Evolutionary conservation across 2,113 vertebrate genomes (phyloP).

Genomic region (Hippocampus guttulatus): DNA sequence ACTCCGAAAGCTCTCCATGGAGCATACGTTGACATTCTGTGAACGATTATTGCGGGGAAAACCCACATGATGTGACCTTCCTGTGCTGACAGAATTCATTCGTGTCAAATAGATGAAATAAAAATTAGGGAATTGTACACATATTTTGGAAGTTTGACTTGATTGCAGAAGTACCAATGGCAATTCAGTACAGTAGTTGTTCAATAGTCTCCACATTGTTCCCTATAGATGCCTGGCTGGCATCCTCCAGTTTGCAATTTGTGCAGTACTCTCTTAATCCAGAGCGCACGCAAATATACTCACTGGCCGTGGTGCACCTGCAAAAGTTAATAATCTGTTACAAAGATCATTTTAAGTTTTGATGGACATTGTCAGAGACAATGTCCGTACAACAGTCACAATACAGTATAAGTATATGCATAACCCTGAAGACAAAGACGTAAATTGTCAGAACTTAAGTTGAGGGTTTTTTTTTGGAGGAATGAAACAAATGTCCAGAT

Average conservation of each 20-base stretch:
- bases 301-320: no score
- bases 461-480: no score
- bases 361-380: no score
- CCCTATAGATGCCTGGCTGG: background rate
- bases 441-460: no score
- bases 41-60: constrained; percentile 22
- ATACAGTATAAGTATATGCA: no score
- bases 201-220: background rate
- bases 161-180: background rate
- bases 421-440: no score
- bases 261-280: background rate
- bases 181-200: background rate
- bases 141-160: background rate
- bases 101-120: background rate
- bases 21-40: constrained; percentile 11
- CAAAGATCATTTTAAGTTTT: no score
- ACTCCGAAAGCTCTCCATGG: constrained; percentile 8
- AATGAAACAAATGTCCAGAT: no score
- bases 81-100: constrained; percentile 14
- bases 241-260: background rate
- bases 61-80: constrained; percentile 22
- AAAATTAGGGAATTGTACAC: constrained; percentile 14
- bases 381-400: no score
- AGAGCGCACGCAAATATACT: background rate
- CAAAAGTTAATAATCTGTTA: background rate